A percentile compares a stretch with the other conserved stretches of the same genome.
phyloP scores from a whole-genome alignment of 2,797 vertebrate genomes.

The Paramormyrops hopkinsi region DNA sequence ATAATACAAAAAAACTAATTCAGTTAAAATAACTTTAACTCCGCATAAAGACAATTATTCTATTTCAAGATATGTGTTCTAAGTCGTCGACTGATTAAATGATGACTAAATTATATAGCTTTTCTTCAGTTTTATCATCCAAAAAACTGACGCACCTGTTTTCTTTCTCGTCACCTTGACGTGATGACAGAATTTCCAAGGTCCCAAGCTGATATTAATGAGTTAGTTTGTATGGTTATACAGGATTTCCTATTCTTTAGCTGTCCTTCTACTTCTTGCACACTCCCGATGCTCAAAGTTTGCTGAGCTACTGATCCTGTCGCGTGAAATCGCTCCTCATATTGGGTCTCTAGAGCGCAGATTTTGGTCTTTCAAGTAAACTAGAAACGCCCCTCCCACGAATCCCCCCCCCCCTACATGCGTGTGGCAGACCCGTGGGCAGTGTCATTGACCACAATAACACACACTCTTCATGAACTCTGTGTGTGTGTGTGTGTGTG shows the following conservation, averaged over 20 bases:
- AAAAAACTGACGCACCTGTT: conserved; percentile 46
- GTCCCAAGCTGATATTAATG: neutral
- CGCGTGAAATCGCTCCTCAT: conserved; percentile 47
- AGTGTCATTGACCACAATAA: conserved; percentile 41
- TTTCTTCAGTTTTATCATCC: neutral
- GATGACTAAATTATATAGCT: neutral
- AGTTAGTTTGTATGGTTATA: neutral
- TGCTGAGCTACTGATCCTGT: conserved; percentile 49
- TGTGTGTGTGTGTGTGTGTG: conserved; percentile 17
- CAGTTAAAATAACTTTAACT: neutral
- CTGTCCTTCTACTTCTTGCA: conserved; percentile 24
- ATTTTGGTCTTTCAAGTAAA: conserved; percentile 46
- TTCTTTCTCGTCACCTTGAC: conserved; percentile 22
- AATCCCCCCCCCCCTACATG: conserved; percentile 39
- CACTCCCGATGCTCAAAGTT: conserved; percentile 25
- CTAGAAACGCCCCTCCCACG: conserved; percentile 53
- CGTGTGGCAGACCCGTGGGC: conserved; percentile 71
- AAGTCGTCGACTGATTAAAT: neutral
- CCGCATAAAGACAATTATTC: neutral
- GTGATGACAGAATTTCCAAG: conserved; percentile 17
- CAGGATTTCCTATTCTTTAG: conserved; percentile 29
- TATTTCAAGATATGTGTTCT: neutral
- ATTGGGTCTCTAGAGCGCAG: conserved; percentile 43
- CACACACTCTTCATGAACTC: conserved; percentile 21
- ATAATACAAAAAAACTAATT: neutral